Conservation (phyloP, 2,113 vertebrate species). For the Aspidoscelis tigris region DNA sequence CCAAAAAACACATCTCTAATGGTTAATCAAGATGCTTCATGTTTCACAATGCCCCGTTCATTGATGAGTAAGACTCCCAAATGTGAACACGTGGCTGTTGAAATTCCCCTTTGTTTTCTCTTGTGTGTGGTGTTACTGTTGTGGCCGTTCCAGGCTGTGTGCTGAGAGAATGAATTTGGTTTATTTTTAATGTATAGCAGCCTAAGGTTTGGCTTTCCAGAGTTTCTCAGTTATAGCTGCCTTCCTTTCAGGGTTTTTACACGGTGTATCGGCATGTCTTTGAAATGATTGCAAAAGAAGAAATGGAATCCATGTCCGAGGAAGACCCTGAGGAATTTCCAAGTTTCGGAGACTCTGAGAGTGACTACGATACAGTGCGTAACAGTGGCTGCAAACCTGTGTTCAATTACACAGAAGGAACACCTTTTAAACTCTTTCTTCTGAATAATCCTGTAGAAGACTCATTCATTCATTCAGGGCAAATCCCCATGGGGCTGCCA, state of each 20-base stretch:
- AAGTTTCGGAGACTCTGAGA: conserved; percentile 88
- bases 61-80: too few relatives aligned
- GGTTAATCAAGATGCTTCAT: too few relatives aligned
- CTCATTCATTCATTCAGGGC: too few relatives aligned
- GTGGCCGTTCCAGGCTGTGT: neutral
- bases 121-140: neutral
- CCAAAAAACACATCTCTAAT: too few relatives aligned
- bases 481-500: too few relatives aligned
- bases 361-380: conserved; percentile 92
- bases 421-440: too few relatives aligned
- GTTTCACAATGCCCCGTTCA: too few relatives aligned
- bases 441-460: too few relatives aligned
- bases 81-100: too few relatives aligned
- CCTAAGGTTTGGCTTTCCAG: too few relatives aligned
- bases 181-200: too few relatives aligned
- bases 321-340: conserved; percentile 86
- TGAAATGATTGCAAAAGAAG: conserved; percentile 90
- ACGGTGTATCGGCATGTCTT: conserved; percentile 89
- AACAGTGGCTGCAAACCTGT: neutral
- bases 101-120: neutral
- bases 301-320: conserved; percentile 83
- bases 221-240: too few relatives aligned
- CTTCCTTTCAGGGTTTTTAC: conserved; percentile 87
- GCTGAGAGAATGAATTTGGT: neutral
- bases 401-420: neutral